Evolutionary conservation across 2,797 vertebrate genomes (phyloP).

Genomic region (Pagetopsis macropterus): DNA sequence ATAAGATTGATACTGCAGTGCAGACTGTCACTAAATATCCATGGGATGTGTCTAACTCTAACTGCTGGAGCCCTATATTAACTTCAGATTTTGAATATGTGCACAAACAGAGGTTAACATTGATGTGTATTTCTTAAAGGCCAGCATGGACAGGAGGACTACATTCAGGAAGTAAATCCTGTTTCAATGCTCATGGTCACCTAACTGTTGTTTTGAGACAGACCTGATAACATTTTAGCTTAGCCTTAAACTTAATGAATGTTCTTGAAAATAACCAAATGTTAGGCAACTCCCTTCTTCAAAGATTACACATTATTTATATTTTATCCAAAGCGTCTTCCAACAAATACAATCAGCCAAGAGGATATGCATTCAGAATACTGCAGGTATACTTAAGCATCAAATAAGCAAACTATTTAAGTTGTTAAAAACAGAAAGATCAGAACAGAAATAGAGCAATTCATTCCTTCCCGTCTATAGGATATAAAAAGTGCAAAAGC

Average conservation of each 20-base stretch:
- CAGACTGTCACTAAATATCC: background rate
- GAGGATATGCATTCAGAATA: no score
- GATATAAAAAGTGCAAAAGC: background rate
- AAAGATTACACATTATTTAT: no score
- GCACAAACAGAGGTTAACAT: background rate
- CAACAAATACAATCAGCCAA: no score
- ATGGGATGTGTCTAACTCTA: background rate
- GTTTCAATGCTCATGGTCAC: background rate
- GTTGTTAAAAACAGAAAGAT: no score
- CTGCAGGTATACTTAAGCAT: no score
- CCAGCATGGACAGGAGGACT: background rate
- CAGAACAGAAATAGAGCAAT: background rate
- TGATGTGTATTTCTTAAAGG: background rate
- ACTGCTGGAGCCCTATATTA: background rate
- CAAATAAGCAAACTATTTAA: no score
- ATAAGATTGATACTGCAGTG: background rate
- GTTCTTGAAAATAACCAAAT: background rate
- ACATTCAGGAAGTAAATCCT: background rate
- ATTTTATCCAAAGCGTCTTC: no score
- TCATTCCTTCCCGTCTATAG: background rate
- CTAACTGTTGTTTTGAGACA: background rate
- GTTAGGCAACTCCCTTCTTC: no score
- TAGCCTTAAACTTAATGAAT: background rate
- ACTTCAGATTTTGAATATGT: background rate
- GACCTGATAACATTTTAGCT: background rate